A percentile compares a stretch with the other conserved stretches of the same genome.
Evolutionary conservation across 2,888 invertebrate genomes (phyloP).

Genomic region (Temnothorax ravouxi): DNA sequence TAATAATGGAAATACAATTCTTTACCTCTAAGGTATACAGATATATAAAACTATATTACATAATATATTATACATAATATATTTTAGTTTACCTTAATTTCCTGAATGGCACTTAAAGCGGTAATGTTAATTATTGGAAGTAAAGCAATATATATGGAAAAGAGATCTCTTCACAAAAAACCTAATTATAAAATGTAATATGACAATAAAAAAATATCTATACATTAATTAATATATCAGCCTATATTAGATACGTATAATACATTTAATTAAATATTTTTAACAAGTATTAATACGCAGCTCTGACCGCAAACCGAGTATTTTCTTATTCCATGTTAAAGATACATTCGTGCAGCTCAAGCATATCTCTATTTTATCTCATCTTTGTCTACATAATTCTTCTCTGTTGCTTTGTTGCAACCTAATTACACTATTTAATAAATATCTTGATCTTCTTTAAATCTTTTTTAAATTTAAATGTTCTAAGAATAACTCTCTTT

Average conservation of each 20-base stretch:
- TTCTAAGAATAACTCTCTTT: neutral
- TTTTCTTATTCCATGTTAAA: neutral
- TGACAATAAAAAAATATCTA: neutral
- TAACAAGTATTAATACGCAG: neutral
- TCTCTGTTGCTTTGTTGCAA: neutral
- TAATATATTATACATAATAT: too few relatives aligned
- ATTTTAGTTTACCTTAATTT: neutral
- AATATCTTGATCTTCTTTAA: neutral
- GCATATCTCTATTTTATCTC: neutral
- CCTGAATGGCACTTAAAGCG: neutral
- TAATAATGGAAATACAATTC: too few relatives aligned
- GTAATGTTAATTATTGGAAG: neutral
- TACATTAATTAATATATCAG: neutral
- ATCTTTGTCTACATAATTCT: neutral
- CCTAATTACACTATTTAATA: constrained; percentile 4
- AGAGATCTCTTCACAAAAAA: neutral
- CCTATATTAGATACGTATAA: neutral
- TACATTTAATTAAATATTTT: neutral
- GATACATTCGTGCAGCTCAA: neutral
- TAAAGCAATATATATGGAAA: neutral
- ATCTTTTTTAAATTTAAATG: neutral
- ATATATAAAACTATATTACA: too few relatives aligned
- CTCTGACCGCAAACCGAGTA: neutral
- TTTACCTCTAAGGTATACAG: too few relatives aligned
- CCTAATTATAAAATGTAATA: neutral